Evolutionary conservation across 1,140 invertebrate species (phyloP), one percentile per base, ranked within the genome.

Genomic region (Macrobrachium rosenbergii): DNA sequence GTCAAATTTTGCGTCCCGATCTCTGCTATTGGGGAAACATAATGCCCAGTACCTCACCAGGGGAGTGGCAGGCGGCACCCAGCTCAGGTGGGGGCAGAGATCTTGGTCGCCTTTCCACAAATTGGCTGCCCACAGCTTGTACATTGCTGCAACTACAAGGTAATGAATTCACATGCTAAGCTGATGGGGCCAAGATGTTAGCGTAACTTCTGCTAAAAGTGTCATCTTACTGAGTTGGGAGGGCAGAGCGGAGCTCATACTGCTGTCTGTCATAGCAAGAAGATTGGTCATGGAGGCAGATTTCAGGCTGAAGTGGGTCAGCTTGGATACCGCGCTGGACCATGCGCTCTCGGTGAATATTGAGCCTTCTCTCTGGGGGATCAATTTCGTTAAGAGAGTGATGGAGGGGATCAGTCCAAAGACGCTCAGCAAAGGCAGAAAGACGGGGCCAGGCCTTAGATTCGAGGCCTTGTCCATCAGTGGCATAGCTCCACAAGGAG

Each of bases 241-340:
- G 23, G 37, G 69, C 14, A 28, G 21, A 28, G 37, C 69, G 69
- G 23, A 43, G 23, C 23, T 43, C 23, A 23, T 72, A 28, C 10
- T 72, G 69, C 16, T 72, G 23, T 43, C 0, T 11, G 69, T 43
- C 37, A n/a, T 72, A 72, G 91, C 96, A 96, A 81, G 93, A 91
- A 2, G 58, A 94, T 94, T 92, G 96, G 91, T 96, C 95, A 90
- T 96, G 95, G 86, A 94, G 92, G 91, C 96, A 97, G 95, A 96
- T 96, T 91, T 96, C 94, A 0, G 96, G 96, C 91, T 96, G 93
- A 43, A 96, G 89, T 2, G 94, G 93, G 88, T 97, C 96, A 0
- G 95, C 92, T 28, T 93, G 88, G 62, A 96, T 93, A 10, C 95
- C 95, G 90, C 94, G 92, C 86, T 93, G 92, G 0, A 95, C 93